Evolutionary conservation across 2,797 vertebrate species (phyloP).

Genomic region (Cossypha heuglini): DNA sequence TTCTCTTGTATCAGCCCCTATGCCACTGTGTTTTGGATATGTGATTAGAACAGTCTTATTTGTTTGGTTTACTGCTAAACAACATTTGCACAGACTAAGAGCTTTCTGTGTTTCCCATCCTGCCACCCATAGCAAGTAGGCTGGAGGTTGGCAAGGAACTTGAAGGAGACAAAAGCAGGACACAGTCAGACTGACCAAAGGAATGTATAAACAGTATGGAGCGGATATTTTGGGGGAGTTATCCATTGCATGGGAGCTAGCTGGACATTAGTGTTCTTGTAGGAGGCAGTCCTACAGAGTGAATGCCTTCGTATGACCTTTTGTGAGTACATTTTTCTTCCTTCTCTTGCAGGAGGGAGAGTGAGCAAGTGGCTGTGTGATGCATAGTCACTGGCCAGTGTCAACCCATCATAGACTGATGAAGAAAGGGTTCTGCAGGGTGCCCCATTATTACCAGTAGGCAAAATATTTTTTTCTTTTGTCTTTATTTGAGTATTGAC

Average conservation of each 20-base stretch:
- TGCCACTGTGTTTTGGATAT: background rate
- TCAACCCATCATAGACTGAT: background rate
- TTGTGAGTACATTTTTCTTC: background rate
- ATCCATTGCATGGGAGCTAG: background rate
- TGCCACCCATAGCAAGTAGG: rapidly evolving
- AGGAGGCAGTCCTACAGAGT: background rate
- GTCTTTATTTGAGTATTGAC: background rate
- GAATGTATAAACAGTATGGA: background rate
- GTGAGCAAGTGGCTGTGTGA: background rate
- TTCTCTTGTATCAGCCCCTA: background rate
- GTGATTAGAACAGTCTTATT: background rate
- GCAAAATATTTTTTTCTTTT: background rate
- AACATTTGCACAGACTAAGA: background rate
- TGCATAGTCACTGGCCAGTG: background rate
- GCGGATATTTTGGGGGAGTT: background rate
- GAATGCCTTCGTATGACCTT: background rate
- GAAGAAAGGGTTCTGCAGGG: background rate
- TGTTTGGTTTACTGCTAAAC: background rate
- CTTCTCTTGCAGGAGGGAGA: background rate
- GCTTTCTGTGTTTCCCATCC: background rate
- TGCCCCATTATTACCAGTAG: background rate
- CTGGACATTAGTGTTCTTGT: background rate
- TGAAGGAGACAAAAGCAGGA: background rate
- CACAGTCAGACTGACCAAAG: background rate
- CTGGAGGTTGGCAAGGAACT: background rate